These are phyloP conservation scores for Drosophila quadrilineata DNA, from an alignment of 1,140 invertebrate genomes.

Conservation along the genomic window DNA sequence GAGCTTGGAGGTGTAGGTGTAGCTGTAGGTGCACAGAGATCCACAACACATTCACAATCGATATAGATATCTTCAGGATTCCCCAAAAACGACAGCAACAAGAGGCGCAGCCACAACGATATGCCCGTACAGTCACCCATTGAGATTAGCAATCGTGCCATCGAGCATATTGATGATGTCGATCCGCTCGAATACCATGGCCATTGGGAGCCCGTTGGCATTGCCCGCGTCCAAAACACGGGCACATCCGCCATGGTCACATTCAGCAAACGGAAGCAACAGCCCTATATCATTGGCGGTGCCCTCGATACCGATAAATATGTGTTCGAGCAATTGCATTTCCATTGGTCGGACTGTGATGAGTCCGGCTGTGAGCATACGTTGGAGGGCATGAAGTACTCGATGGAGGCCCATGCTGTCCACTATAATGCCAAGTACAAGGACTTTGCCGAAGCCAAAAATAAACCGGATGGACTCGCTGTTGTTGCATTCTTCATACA, in stretches of 20 bases:
- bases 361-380: conserved; percentile 89
- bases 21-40: no score
- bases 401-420: conserved; percentile 90
- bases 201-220: conserved; percentile 82
- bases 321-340: conserved; percentile 88
- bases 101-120: background rate
- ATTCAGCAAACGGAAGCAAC: conserved; percentile 74
- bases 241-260: conserved; percentile 80
- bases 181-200: conserved; percentile 83
- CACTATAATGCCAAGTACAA: conserved; percentile 90
- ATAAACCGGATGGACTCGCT: conserved; percentile 88
- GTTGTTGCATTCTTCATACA: conserved; percentile 89
- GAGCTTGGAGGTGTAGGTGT: no score
- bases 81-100: background rate
- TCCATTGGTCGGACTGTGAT: conserved; percentile 90
- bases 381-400: conserved; percentile 85
- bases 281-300: conserved; percentile 82
- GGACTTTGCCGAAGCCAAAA: conserved; percentile 85
- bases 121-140: conserved; percentile 83
- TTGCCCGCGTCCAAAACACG: conserved; percentile 76
- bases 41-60: no score
- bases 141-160: conserved; percentile 82
- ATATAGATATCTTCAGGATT: no score
- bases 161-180: conserved; percentile 82
- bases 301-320: conserved; percentile 85